These are phyloP conservation scores for Plutomurus gul DNA, from an alignment of 1,140 invertebrate genomes.

Conservation along the genomic window DNA sequence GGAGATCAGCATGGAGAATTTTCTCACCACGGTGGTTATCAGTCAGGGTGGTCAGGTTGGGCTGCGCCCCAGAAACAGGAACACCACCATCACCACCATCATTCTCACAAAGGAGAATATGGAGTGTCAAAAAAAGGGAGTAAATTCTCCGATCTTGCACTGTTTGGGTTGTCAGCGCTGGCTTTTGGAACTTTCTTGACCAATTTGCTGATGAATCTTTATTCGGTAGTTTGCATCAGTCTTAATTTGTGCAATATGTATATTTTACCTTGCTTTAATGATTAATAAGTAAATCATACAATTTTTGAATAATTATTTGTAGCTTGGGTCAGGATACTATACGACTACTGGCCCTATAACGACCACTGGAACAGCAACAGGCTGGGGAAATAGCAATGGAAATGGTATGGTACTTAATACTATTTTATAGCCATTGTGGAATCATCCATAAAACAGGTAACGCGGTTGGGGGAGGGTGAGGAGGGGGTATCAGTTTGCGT, in stretches of 20 bases:
- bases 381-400: neutral
- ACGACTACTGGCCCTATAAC: too few species aligned
- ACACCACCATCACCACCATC: neutral
- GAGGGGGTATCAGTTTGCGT: too few species aligned
- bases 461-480: too few species aligned
- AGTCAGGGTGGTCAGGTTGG: neutral
- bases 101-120: neutral
- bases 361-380: neutral
- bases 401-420: neutral
- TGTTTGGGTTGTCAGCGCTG: neutral
- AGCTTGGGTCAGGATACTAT: neutral
- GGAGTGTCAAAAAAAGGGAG: neutral
- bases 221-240: neutral
- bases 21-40: neutral
- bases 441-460: neutral
- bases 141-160: neutral
- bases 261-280: neutral
- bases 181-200: conserved; percentile 28
- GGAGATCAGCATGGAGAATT: neutral
- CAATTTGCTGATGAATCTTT: conserved; percentile 16
- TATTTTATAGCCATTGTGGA: neutral
- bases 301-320: neutral
- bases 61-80: neutral
- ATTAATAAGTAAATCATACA: too few species aligned
- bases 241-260: neutral